Base-by-base conservation (phyloP, 2,113 vertebrate species). In the Diphyllodes magnificus region DNA sequence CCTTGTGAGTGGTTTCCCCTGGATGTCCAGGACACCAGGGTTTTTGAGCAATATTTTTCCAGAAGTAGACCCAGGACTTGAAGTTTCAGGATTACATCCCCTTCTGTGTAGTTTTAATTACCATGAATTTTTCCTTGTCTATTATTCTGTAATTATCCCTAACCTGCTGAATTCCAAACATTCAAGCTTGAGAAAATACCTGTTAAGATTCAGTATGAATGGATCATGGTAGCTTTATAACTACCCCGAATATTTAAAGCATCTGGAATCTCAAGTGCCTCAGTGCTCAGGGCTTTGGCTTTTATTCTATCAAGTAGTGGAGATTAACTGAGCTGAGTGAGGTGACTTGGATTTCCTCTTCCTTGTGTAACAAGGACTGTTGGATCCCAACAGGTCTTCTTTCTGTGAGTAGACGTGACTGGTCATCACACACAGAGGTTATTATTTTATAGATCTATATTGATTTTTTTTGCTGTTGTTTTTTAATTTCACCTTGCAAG, bases 321-420 rank as follows among this genome's bases (percentile, higher is more conserved):
- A 87, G 65, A 78, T 75, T 27, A 65, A 35, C 40, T 64, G 50
- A 81, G 37, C 59, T 65, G 57, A 60, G 18, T 39, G 49, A 91
- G 64, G 42, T 77, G 68, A 37, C 21, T 88, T 77, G 54, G 31
- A 65, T 91, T 92, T 81, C n/a, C 35, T 80, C 35, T 40, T 60
- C 1, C 1, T 39, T 64, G 24, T 90, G 27, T 76, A 75, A 80
- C 63, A 76, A 86, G 10, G 19, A 6, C n/a, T 57, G 30, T 7
- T 61, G 28, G 22, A 57, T 69, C 16, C 42, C 4, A 1, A 24
- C 20, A 39, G 19, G 3, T 70, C 15, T 53, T 65, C 40, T 42
- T 78, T 70, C 30, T 2, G 1, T 69, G 20, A 51, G 16, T 22
- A 73, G 33, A 47, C 0, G 0, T 56, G 37, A 44, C 42, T 53